A percentile compares a stretch with the other conserved stretches of the same genome.
phyloP scores from a whole-genome alignment of 2,797 vertebrate genomes.

The Delichon dasypus region DNA sequence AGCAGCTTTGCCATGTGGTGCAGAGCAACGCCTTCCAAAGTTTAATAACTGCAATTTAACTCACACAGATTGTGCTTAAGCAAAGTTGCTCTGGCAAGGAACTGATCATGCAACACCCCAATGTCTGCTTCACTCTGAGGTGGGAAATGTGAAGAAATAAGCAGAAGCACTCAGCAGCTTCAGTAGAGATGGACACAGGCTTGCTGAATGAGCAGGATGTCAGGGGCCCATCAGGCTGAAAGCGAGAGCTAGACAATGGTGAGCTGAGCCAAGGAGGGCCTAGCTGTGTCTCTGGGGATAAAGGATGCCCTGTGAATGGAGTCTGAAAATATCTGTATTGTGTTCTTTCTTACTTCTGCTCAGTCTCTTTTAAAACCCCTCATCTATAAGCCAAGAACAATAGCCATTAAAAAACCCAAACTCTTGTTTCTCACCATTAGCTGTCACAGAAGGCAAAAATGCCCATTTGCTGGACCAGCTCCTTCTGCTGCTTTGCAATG shows the following conservation, averaged over 20 bases:
- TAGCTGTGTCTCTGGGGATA: neutral
- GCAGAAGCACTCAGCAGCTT: neutral
- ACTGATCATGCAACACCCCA: neutral
- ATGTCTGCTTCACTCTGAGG: neutral
- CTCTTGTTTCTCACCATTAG: neutral
- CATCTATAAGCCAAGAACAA: neutral
- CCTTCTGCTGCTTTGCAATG: neutral
- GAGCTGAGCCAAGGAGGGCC: neutral
- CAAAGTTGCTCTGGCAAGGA: neutral
- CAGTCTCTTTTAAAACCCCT: neutral
- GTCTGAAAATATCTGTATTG: neutral
- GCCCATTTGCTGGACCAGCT: neutral
- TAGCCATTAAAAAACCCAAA: neutral
- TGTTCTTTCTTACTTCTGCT: neutral
- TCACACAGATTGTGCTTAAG: neutral
- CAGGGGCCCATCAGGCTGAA: neutral
- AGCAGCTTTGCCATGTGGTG: neutral
- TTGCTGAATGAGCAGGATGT: neutral
- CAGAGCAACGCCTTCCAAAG: neutral
- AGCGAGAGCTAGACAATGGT: neutral
- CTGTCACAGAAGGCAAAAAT: neutral
- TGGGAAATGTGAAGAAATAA: neutral
- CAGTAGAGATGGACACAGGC: neutral
- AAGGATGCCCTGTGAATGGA: neutral
- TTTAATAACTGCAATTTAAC: neutral